Base-by-base conservation (phyloP, 2,888 invertebrate species). In the Scaptomyza parva region DNA sequence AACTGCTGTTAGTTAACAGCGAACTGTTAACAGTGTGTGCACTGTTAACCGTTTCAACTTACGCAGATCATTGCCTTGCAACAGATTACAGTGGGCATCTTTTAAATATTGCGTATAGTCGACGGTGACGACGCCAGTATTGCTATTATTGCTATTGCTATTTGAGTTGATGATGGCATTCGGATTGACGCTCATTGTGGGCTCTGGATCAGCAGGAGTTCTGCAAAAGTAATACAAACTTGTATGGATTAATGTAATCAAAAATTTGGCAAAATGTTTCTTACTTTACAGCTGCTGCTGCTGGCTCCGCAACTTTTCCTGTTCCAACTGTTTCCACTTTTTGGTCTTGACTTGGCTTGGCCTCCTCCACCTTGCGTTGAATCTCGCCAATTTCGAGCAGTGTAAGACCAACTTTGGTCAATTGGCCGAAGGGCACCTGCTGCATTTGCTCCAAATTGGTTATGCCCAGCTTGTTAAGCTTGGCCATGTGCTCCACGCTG, bases 341-440 rank as follows among this genome's bases (percentile, higher is more conserved):
- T 28, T 28, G 77, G 28, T 24, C 60, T 51, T 18, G 77, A 20
- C 8, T 22, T 0, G 72, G 61, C 40, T 86, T 81, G 14, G 85
- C 69, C 54, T 75, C 75, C 9, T 78, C 76, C 12, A 94, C 94
- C 89, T 93, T 94, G 58, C 93, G 89, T 83, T 94, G 94, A 73
- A 94, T 94, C 87, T 94, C 94, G 30, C 93, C 93, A 51, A 94
- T 93, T 90, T 94, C 94, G 78, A 92, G 92, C 58, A 94, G 89
- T 4, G 94, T 93, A 52, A 94, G 91, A 12, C 94, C 94, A 76
- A 94, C 93, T 81, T 93, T 93, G 85, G 93, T 94, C 44, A 94
- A 88, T 78, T 94, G 94, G 33, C 93, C 92, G 62, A 94, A 93
- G 43, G 94, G 94, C 58, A 94, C 90, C 84, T 94, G 93, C 69